Evolutionary conservation across 2,888 invertebrate genomes (phyloP).

Genomic region (Mongoloraphidia duomilia): DNA sequence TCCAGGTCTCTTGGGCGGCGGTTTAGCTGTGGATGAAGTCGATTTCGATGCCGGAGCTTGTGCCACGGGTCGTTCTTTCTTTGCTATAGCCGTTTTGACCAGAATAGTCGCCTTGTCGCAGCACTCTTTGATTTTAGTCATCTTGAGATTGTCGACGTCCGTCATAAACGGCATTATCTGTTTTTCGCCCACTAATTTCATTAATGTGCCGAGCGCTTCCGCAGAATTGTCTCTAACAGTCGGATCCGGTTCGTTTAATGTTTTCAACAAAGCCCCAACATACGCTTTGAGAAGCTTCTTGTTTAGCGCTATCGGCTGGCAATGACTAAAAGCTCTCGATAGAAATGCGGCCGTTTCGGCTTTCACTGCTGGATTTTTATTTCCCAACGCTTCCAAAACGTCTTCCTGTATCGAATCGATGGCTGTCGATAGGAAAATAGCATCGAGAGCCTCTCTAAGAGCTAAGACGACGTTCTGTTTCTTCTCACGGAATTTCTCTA

Average conservation of each 20-base stretch:
- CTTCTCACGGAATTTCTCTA: constrained; percentile 97
- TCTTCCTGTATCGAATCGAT: constrained; percentile 78
- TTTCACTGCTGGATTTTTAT: constrained; percentile 84
- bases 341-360: constrained; percentile 76
- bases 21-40: constrained; percentile 34
- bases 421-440: constrained; percentile 66
- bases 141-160: constrained; percentile 81
- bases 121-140: constrained; percentile 87
- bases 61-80: constrained; percentile 44
- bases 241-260: constrained; percentile 70
- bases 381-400: constrained; percentile 68
- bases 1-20: constrained; percentile 35
- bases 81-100: constrained; percentile 49
- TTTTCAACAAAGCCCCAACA: constrained; percentile 62
- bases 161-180: constrained; percentile 69
- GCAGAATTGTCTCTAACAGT: constrained; percentile 84
- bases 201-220: constrained; percentile 84
- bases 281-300: constrained; percentile 84
- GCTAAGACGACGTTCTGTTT: constrained; percentile 80
- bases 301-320: constrained; percentile 65
- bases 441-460: constrained; percentile 81
- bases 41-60: constrained; percentile 35
- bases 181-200: constrained; percentile 90
- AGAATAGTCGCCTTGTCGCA: constrained; percentile 83
- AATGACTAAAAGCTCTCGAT: constrained; percentile 66